Percentiles rank a stretch among this genome's conserved stretches.
Evolutionary conservation across 2,797 vertebrate genomes (phyloP).

Genomic region (Lerista edwardsae): DNA sequence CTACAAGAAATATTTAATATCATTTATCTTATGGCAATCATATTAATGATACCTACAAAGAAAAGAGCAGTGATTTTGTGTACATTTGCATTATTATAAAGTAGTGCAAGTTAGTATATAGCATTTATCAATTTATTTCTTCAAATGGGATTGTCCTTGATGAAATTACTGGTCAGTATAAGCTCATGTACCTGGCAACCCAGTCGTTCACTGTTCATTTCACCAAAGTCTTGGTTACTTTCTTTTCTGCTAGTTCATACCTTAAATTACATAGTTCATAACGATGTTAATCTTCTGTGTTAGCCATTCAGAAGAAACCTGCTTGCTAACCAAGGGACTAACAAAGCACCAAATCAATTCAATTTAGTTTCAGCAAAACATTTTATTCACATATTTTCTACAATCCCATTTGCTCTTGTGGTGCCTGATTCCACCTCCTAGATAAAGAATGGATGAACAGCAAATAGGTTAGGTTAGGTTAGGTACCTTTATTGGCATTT

Average conservation of each 20-base stretch:
- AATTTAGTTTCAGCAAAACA: not conserved
- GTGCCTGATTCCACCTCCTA: not conserved
- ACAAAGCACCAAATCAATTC: not conserved
- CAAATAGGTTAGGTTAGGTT: no score
- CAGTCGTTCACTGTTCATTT: not conserved
- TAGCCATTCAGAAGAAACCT: not conserved
- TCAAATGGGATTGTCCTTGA: constrained; percentile 32
- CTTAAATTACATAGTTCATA: not conserved
- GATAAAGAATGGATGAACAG: not conserved
- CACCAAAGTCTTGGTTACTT: not conserved
- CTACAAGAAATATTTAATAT: not conserved
- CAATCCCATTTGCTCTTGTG: not conserved
- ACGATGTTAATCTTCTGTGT: not conserved
- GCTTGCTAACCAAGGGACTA: not conserved
- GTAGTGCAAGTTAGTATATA: constrained; percentile 13
- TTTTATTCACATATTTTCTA: constrained; percentile 15
- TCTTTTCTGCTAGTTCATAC: not conserved
- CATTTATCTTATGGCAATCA: not conserved
- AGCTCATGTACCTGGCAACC: constrained; percentile 28
- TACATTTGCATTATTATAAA: constrained; percentile 16
- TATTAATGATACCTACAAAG: not conserved
- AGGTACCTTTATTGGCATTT: no score
- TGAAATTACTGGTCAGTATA: constrained; percentile 36
- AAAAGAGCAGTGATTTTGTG: not conserved
- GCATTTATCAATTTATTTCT: constrained; percentile 20